Evolutionary conservation across 2,888 invertebrate species (phyloP).

Genomic region (Steinernema carpocapsae): DNA sequence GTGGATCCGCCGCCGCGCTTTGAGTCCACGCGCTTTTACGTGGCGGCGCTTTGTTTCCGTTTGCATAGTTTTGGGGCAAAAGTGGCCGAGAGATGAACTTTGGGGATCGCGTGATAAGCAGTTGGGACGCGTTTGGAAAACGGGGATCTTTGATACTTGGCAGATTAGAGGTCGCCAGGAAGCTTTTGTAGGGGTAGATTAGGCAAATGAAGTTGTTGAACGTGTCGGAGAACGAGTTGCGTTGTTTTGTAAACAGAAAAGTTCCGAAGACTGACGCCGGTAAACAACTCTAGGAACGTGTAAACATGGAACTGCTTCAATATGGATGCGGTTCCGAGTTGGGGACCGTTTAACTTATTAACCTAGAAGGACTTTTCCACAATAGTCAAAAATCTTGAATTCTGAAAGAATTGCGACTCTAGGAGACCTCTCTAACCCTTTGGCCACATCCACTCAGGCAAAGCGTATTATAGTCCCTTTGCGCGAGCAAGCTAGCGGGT

Average conservation of each 20-base stretch:
- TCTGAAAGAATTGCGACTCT: background rate
- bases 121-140: background rate
- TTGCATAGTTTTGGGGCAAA: background rate
- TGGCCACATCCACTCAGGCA: background rate
- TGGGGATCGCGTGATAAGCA: background rate
- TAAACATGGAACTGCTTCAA: too few relatives aligned
- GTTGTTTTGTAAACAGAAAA: too few relatives aligned
- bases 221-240: too few relatives aligned
- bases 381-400: background rate
- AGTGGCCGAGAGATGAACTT: background rate
- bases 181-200: too few relatives aligned
- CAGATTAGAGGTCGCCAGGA: too few relatives aligned
- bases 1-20: background rate
- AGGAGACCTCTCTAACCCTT: background rate
- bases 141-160: too few relatives aligned
- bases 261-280: too few relatives aligned
- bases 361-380: too few relatives aligned
- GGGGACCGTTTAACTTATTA: too few relatives aligned
- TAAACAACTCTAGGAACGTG: too few relatives aligned
- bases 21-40: background rate
- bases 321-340: too few relatives aligned
- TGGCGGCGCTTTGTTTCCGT: background rate
- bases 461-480: background rate
- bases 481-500: background rate
- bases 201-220: too few relatives aligned